Evolutionary conservation across 2,888 invertebrate genomes (phyloP), one percentile per base, ranked within the genome.

Genomic region (Melieria crassipennis): DNA sequence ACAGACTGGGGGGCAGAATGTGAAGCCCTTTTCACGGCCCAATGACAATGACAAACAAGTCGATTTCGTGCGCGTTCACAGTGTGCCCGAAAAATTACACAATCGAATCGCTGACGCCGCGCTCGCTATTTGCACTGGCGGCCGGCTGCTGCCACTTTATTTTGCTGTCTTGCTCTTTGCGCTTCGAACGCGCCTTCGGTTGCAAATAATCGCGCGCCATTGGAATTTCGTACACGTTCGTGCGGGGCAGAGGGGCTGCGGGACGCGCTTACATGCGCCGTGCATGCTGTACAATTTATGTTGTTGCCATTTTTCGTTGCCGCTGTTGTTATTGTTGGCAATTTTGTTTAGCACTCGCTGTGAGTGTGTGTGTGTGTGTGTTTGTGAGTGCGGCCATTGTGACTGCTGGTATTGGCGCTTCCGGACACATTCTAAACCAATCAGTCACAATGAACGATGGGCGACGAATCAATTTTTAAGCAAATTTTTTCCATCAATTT

Each of bases 31-130:
- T 70, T 64, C 64, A 70, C 30, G 65, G 70, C 45, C 60, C 52
- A 65, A 50, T 65, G 70, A 65, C 65, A 65, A 61, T 70, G 70
- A 70, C 61, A 65, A 65, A 70, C 65, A 65, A 47, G 45, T 9
- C 5, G 9, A 11, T 4, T 7, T 30, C 30, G 30, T 30, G 3
- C 30, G 30, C 30, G 30, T 30, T 30, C 30, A 3, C 30, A 3
- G 30, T 2, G 30, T 30, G 2, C 30, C 30, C 30, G 30, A 30
- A 30, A 30, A 30, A 30, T 30, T 30, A 30, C 30, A 30, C 30
- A 30, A 30, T 30, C 30, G 30, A 30, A 30, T 3, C 30, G 30
- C 30, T 52, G 52, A 9, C 11, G 5, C 52, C 0, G 4, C 13
- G 52, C 6, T 52, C 2, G 13, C 9, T 50, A 50, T 50, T 7